These are phyloP conservation scores for Butorides virescens DNA, from an alignment of 2,113 vertebrate genomes.

Conservation along the genomic window DNA sequence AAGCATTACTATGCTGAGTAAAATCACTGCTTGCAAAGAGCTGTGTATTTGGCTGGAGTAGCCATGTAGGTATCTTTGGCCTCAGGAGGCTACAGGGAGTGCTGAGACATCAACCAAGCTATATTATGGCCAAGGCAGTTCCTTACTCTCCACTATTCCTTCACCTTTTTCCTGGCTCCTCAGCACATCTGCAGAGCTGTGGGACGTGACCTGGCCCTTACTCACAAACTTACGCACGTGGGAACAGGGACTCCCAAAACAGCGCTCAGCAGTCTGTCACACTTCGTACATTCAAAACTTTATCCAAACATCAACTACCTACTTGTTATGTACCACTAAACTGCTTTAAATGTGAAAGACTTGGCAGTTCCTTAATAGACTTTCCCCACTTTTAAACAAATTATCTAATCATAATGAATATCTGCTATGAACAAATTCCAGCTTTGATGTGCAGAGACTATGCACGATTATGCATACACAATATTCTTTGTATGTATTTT, in stretches of 20 bases:
- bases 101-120: neutral
- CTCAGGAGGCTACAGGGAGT: neutral
- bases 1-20: neutral
- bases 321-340: neutral
- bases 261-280: neutral
- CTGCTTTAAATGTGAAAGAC: neutral
- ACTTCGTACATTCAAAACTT: neutral
- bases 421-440: neutral
- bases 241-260: neutral
- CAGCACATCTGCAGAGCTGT: neutral
- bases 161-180: neutral
- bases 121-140: neutral
- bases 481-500: neutral
- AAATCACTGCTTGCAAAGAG: neutral
- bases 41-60: neutral
- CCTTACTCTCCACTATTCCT: neutral
- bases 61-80: neutral
- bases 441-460: neutral
- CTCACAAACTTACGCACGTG: neutral
- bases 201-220: neutral
- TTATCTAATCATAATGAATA: slow-evolving; percentile 12
- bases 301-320: neutral
- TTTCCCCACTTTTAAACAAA: neutral
- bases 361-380: neutral
- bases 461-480: neutral